A percentile compares a stretch with the other conserved stretches of the same genome.
These are phyloP conservation scores for Rhombomys opimus DNA, from an alignment of 2,113 vertebrate species.

Conservation along the genomic window DNA sequence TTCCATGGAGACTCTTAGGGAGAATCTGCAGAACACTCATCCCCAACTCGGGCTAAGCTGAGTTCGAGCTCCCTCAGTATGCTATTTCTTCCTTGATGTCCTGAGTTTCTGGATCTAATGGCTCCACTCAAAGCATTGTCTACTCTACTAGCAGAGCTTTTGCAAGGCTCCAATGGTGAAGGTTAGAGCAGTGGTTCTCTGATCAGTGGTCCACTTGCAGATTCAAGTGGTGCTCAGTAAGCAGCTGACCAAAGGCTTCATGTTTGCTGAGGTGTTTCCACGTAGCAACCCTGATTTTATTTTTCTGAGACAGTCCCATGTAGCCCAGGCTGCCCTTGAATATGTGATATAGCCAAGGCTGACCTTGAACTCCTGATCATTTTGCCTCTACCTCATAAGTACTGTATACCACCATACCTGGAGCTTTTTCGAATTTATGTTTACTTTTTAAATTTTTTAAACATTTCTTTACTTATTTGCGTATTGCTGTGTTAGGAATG, in stretches of 20 bases:
- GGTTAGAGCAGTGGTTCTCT: background rate
- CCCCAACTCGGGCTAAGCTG: background rate
- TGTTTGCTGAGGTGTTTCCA: background rate
- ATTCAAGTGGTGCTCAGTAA: background rate
- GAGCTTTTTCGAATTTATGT: background rate
- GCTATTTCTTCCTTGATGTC: background rate
- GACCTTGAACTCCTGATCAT: background rate
- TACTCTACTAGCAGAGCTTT: background rate
- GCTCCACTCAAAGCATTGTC: background rate
- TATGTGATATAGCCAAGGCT: background rate
- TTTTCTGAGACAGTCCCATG: background rate
- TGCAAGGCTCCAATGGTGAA: background rate
- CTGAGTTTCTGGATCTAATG: background rate
- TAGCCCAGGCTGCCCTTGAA: background rate
- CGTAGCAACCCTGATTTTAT: background rate
- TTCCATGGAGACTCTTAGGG: background rate
- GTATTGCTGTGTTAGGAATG: background rate
- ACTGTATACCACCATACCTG: background rate
- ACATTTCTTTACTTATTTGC: background rate
- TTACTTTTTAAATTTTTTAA: background rate
- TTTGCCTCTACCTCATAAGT: background rate
- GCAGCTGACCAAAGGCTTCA: background rate
- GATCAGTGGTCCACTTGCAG: rapidly evolving
- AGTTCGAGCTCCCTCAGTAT: rapidly evolving
- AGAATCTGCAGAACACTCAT: background rate